Percentiles rank a stretch among this genome's conserved stretches.
These are phyloP conservation scores for Eleginops maclovinus DNA, from an alignment of 2,113 vertebrate genomes.

Conservation along the genomic window DNA sequence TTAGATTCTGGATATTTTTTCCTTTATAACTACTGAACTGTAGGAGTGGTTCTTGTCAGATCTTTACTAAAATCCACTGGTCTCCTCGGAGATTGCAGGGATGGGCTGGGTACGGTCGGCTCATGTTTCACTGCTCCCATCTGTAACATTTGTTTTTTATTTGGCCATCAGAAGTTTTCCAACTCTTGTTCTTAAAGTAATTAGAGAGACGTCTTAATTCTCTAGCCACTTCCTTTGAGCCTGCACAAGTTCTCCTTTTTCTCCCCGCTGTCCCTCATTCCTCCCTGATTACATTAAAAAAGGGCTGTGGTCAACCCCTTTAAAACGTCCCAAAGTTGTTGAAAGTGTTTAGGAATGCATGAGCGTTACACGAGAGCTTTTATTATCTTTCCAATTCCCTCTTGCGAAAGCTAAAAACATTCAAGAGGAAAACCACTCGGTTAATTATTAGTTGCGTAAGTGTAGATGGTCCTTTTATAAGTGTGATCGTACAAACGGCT, in stretches of 20 bases:
- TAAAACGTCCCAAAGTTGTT: constrained; percentile 54
- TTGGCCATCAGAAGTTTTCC: constrained; percentile 72
- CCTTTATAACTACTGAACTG: neutral
- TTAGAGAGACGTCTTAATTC: constrained; percentile 76
- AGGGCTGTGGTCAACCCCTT: constrained; percentile 61
- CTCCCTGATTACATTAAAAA: constrained; percentile 74
- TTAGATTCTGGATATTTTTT: neutral
- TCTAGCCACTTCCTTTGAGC: constrained; percentile 72
- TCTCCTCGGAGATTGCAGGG: constrained; percentile 41
- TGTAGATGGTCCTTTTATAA: neutral
- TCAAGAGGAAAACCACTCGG: neutral
- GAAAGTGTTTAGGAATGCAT: constrained; percentile 55
- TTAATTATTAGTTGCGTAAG: neutral
- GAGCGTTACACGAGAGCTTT: constrained; percentile 35
- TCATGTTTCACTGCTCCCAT: constrained; percentile 65
- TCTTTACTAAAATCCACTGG: neutral
- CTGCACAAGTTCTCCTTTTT: constrained; percentile 56
- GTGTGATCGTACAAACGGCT: neutral
- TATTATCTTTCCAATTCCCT: constrained; percentile 27
- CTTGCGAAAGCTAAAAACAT: constrained; percentile 10
- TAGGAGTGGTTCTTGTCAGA: constrained; percentile 1
- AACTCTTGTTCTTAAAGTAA: constrained; percentile 62
- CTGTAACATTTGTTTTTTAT: constrained; percentile 81
- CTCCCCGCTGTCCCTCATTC: constrained; percentile 55
- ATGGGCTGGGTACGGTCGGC: constrained; percentile 42